phyloP scores from a whole-genome alignment of 2,113 vertebrate genomes.

The Daboia siamensis region DNA sequence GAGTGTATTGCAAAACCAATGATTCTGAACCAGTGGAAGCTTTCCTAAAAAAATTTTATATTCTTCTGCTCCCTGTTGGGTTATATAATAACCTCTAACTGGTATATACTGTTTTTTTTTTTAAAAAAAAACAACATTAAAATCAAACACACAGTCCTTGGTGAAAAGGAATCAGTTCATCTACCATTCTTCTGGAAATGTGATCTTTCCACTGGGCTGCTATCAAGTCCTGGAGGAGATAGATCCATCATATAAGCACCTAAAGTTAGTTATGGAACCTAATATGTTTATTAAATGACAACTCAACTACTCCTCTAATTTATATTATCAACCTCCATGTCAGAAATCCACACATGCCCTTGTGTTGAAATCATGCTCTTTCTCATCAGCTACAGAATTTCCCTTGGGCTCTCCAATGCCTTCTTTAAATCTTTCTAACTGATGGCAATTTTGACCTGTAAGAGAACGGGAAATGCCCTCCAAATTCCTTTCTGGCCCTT shows the following conservation, averaged over 20 bases:
- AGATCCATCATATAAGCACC: constrained; percentile 33
- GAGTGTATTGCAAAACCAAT: background rate
- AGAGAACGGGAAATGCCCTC: constrained; percentile 52
- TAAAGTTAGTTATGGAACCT: constrained; percentile 30
- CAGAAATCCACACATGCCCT: constrained; percentile 1
- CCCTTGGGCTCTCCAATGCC: constrained; percentile 27
- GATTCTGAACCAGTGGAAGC: background rate
- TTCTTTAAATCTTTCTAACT: constrained; percentile 50
- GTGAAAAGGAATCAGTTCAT: constrained; percentile 25
- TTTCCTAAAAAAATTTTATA: background rate
- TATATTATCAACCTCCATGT: background rate
- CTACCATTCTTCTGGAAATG: constrained; percentile 6
- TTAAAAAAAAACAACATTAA: constrained; percentile 16
- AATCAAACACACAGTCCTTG: constrained; percentile 13
- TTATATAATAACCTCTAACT: background rate
- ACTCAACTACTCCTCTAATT: background rate
- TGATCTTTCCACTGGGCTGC: background rate
- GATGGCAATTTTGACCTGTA: constrained; percentile 60
- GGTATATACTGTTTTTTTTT: background rate
- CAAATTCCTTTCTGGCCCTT: constrained; percentile 41
- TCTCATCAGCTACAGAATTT: constrained; percentile 26
- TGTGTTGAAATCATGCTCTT: constrained; percentile 30
- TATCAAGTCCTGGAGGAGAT: constrained; percentile 15
- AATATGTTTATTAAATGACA: constrained; percentile 29
- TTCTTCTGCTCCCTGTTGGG: background rate